Conservation (phyloP, 2,113 vertebrate genomes). For the Phalacrocorax aristotelis region DNA sequence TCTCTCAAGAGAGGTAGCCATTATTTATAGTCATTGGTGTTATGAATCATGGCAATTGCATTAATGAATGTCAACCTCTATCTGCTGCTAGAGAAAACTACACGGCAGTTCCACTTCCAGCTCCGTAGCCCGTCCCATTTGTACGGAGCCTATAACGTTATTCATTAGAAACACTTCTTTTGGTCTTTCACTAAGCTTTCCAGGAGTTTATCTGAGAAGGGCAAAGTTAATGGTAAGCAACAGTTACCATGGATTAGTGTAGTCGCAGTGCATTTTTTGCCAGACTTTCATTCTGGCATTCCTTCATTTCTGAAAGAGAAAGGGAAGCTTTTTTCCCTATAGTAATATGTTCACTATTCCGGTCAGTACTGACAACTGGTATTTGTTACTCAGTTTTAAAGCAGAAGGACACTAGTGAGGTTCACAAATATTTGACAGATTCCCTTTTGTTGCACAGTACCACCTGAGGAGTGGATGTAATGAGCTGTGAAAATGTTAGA, state of each 20-base stretch:
- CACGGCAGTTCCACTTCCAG: background rate
- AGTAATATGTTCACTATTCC: background rate
- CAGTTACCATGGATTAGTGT: background rate
- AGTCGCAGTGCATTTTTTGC: background rate
- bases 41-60: background rate
- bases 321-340: background rate
- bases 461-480: background rate
- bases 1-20: background rate
- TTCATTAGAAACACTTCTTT: background rate
- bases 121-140: background rate
- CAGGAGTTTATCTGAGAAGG: background rate
- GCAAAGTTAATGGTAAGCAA: background rate
- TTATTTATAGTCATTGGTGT: background rate
- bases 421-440: background rate
- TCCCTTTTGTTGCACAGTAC: background rate
- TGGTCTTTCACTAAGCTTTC: background rate
- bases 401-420: background rate
- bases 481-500: background rate
- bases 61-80: background rate
- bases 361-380: background rate
- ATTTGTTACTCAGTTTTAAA: background rate
- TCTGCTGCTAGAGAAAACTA: background rate
- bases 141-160: background rate
- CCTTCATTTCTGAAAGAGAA: background rate
- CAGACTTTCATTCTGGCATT: background rate